Evolutionary conservation across 1,140 invertebrate species (phyloP).

Genomic region (Polypedilum vanderplanki): DNA sequence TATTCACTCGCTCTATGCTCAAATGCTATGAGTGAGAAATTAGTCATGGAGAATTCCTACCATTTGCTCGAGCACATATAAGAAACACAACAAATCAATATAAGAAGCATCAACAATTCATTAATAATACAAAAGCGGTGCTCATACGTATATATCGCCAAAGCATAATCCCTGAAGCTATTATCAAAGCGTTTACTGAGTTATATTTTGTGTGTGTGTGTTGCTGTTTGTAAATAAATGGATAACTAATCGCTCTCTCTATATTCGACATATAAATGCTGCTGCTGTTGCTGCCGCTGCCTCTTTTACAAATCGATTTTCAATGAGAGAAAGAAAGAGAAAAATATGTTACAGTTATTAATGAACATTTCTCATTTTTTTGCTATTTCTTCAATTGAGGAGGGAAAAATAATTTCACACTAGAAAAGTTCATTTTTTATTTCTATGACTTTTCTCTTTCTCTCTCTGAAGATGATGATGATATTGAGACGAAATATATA

Average conservation of each 20-base stretch:
- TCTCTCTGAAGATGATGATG: too few relatives aligned
- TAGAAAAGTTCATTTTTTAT: neutral
- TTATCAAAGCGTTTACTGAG: conserved; percentile 12
- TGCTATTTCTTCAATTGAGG: neutral
- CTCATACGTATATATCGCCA: conserved; percentile 4
- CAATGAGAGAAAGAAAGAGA: neutral
- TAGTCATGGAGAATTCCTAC: conserved; percentile 15
- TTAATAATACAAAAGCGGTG: neutral
- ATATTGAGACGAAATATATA: too few relatives aligned
- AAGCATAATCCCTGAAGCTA: neutral
- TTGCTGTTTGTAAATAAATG: neutral
- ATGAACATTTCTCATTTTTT: neutral
- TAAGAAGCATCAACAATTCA: conserved; percentile 9
- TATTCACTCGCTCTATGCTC: neutral
- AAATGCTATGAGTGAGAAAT: neutral
- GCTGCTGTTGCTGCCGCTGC: neutral
- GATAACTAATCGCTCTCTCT: conserved; percentile 5
- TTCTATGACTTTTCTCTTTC: neutral
- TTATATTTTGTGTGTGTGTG: too few relatives aligned
- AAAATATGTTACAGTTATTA: conserved; percentile 15
- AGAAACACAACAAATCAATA: neutral
- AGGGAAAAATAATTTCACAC: neutral
- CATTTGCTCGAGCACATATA: neutral
- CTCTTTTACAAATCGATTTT: conserved; percentile 3
- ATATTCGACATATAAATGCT: neutral